These are phyloP conservation scores for Oreochromis spilurus DNA, from an alignment of 2,113 vertebrate species.

Conservation along the genomic window DNA sequence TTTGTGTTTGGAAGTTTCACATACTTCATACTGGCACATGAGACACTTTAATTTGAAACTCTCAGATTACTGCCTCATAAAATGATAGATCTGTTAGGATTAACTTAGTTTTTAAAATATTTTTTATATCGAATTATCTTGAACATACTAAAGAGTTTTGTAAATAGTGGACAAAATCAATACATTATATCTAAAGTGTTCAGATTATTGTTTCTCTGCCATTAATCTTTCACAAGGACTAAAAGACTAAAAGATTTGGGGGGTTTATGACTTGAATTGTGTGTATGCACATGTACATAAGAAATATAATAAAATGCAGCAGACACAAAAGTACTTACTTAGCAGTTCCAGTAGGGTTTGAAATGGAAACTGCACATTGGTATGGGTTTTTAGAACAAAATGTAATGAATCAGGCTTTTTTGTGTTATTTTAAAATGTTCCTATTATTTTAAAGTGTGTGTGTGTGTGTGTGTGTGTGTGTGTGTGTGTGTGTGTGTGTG, in stretches of 20 bases:
- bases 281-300: background rate
- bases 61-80: background rate
- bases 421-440: background rate
- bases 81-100: background rate
- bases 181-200: background rate
- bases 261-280: background rate
- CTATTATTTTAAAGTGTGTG: background rate
- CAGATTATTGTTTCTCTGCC: background rate
- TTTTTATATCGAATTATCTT: background rate
- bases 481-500: background rate
- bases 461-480: background rate
- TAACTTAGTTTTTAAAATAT: background rate
- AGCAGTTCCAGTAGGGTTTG: background rate
- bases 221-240: background rate
- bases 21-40: background rate
- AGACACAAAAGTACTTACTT: background rate
- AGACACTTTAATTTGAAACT: background rate
- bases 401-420: background rate
- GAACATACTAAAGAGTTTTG: background rate
- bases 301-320: background rate
- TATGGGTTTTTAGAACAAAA: background rate
- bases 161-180: background rate
- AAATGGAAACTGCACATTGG: background rate
- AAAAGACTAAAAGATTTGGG: background rate
- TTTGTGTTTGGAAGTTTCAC: background rate